Evolutionary conservation across 2,113 vertebrate species (phyloP).

Genomic region (Gallinago jamesoni): DNA sequence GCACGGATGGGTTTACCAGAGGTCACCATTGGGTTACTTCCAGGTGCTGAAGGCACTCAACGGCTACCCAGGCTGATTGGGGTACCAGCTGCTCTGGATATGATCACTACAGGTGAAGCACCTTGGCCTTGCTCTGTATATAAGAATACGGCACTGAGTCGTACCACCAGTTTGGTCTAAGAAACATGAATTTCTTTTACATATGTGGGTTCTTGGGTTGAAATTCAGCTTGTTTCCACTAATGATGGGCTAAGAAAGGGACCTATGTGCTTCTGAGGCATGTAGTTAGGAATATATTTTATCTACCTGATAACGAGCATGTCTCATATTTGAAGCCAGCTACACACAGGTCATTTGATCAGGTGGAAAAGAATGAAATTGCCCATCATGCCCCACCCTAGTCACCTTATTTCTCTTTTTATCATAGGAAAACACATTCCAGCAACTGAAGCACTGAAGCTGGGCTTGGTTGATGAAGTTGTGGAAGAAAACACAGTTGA

Average conservation of each 20-base stretch:
- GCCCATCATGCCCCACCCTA: background rate
- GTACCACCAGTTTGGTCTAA: background rate
- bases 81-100: slow-evolving; percentile 84
- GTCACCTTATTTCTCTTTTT: slow-evolving; percentile 37
- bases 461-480: slow-evolving; percentile 88
- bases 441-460: slow-evolving; percentile 84
- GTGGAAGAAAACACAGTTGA: slow-evolving; percentile 78
- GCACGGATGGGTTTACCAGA: slow-evolving; percentile 87
- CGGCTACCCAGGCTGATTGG: slow-evolving; percentile 90
- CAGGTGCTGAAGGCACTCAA: slow-evolving; percentile 87
- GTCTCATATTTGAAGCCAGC: background rate
- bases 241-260: background rate
- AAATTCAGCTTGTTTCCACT: background rate
- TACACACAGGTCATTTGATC: background rate
- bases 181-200: background rate
- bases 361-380: background rate
- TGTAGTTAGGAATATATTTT: background rate
- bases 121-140: background rate
- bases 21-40: slow-evolving; percentile 88
- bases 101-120: slow-evolving; percentile 88
- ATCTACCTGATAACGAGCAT: background rate
- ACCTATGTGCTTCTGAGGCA: background rate
- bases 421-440: slow-evolving; percentile 82
- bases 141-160: background rate
- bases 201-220: background rate